These are phyloP conservation scores for Epinephelus lanceolatus DNA, from an alignment of 2,113 vertebrate species.

Conservation along the genomic window DNA sequence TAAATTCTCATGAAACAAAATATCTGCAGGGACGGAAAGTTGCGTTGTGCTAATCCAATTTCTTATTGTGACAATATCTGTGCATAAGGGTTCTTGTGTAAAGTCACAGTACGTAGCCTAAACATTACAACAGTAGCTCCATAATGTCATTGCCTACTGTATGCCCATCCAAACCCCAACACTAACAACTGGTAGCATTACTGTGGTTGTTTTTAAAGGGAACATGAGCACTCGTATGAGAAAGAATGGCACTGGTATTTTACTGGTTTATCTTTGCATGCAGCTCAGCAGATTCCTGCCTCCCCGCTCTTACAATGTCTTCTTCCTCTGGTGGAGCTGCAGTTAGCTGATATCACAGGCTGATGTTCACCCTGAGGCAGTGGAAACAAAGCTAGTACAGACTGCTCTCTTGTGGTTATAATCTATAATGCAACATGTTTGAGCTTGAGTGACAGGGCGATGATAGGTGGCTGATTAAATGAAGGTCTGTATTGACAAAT, in stretches of 20 bases:
- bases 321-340: not conserved
- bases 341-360: not conserved
- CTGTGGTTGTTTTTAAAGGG: not conserved
- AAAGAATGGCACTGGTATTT: not conserved
- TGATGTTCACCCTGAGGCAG: not conserved
- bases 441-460: not conserved
- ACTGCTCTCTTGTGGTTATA: conserved; percentile 62
- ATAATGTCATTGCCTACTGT: not conserved
- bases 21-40: not conserved
- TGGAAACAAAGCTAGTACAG: conserved; percentile 25
- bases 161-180: not conserved
- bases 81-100: not conserved
- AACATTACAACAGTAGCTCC: not conserved
- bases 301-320: not conserved
- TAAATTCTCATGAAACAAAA: not conserved
- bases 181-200: not conserved
- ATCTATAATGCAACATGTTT: not conserved
- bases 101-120: not conserved
- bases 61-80: not conserved
- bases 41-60: not conserved
- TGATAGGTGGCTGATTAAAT: too few relatives aligned
- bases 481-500: too few relatives aligned
- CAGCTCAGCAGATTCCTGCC: conserved; percentile 20
- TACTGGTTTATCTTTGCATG: conserved; percentile 16
- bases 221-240: not conserved